Conservation (phyloP, 2,888 invertebrate genomes). For the Neocrepidodera transversa region DNA sequence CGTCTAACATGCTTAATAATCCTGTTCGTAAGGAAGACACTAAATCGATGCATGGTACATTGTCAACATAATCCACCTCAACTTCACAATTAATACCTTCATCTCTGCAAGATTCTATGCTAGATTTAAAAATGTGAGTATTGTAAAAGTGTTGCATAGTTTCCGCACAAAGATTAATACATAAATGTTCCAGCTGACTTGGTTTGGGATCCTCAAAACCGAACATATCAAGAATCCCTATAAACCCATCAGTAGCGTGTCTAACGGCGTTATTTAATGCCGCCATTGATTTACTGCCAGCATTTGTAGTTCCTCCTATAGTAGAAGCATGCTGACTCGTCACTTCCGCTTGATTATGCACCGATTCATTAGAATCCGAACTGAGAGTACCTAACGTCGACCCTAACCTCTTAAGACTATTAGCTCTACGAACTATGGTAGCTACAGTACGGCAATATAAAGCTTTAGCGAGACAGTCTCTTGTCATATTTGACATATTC, state of each 20-base stretch:
- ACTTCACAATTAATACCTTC: conserved; percentile 90
- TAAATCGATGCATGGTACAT: conserved; percentile 94
- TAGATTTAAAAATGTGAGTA: conserved; percentile 94
- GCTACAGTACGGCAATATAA: conserved; percentile 94
- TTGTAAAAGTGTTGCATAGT: conserved; percentile 98
- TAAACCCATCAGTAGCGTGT: conserved; percentile 93
- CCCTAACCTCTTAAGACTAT: conserved; percentile 86
- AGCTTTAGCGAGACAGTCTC: conserved; percentile 90
- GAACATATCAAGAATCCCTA: conserved; percentile 96
- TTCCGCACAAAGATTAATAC: conserved; percentile 94
- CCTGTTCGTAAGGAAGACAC: conserved; percentile 93
- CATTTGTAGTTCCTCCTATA: conserved; percentile 70
- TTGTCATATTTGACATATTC: conserved; percentile 86
- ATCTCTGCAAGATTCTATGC: conserved; percentile 91
- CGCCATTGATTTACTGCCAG: conserved; percentile 90
- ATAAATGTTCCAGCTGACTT: conserved; percentile 89
- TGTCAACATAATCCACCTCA: conserved; percentile 93
- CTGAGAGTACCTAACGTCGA: conserved; percentile 84
- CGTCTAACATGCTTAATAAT: conserved; percentile 88
- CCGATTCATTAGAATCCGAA: conserved; percentile 91
- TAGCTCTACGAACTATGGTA: conserved; percentile 90
- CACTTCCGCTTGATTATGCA: conserved; percentile 85
- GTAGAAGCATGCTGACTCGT: conserved; percentile 87
- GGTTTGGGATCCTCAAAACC: conserved; percentile 94
- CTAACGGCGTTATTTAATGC: conserved; percentile 90